Conservation (phyloP, 2,888 invertebrate species). For the Caenorhabditis uteleia region DNA sequence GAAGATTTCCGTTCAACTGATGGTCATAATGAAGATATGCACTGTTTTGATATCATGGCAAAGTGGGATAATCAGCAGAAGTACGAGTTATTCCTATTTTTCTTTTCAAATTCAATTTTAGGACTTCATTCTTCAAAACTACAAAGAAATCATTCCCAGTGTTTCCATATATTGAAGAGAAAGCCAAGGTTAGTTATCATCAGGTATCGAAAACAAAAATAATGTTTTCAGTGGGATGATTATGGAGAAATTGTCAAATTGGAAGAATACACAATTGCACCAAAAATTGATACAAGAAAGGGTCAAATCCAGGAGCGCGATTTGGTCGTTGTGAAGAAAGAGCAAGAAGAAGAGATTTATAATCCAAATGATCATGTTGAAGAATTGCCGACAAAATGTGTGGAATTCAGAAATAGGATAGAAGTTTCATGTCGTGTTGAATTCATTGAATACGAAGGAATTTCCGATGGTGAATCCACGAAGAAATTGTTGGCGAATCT, state of each 20-base stretch:
- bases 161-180: slow-evolving; percentile 91
- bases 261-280: slow-evolving; percentile 81
- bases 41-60: slow-evolving; percentile 44
- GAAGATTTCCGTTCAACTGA: slow-evolving; percentile 31
- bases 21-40: slow-evolving; percentile 10
- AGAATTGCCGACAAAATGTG: slow-evolving; percentile 69
- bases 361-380: slow-evolving; percentile 32
- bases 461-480: slow-evolving; percentile 76
- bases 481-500: slow-evolving; percentile 77
- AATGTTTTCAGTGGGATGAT: slow-evolving; percentile 82
- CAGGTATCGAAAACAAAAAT: slow-evolving; percentile 4
- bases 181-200: slow-evolving; percentile 48
- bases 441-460: slow-evolving; percentile 95
- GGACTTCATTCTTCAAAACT: slow-evolving; percentile 80
- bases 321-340: slow-evolving; percentile 19
- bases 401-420: slow-evolving; percentile 56
- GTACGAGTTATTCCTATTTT: slow-evolving; percentile 7
- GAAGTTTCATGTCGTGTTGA: slow-evolving; percentile 67
- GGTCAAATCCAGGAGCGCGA: slow-evolving; percentile 15
- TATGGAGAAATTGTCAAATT: slow-evolving; percentile 93
- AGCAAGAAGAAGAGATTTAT: slow-evolving; percentile 37
- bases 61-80: slow-evolving; percentile 53
- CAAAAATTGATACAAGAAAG: slow-evolving; percentile 17
- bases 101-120: slow-evolving; percentile 16
- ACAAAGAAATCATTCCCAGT: slow-evolving; percentile 92